Evolutionary conservation across 2,113 vertebrate species (phyloP), one percentile per base, ranked within the genome.

Genomic region (Tenebrosternarchus preto): DNA sequence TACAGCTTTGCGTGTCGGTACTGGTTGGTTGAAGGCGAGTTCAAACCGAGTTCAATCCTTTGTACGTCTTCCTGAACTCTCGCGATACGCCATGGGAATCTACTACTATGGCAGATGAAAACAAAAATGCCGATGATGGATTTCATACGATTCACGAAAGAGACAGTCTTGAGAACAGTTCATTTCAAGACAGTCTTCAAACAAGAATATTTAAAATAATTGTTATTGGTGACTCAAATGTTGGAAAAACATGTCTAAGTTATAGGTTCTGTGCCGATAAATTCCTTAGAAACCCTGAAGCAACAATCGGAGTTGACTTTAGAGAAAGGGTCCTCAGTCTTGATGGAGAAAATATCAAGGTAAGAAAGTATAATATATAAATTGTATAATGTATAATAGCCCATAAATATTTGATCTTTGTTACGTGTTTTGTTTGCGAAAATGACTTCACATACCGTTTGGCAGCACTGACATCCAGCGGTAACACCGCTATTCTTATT

Each of bases 221-320:
- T 7, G 92, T 93, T 1, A 93, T 93, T 2, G 92, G 92, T 17
- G 92, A 93, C 59, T 92, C 92, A 12, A 92, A 91, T 27, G 92
- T 92, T 24, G 92, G 92, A 8, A 93, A 93, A 69, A 93, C 92
- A 43, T 93, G 92, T 80, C 36, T 93, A 67, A 93, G 91, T 9
- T 92, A 90, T 80, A 85, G 91, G 3, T 93, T 93, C 83, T 93
- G 92, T 76, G 92, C 90, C 6, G 92, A 90, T 2, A 85, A 87
- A 67, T 93, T 93, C 82, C 88, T 92, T 68, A 87, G 88, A 64
- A 93, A 92, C 71, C 92, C 91, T 0, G 92, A 93, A 87, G 91
- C 92, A 29, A 93, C 92, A 66, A 93, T 93, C 82, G 92, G 92
- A 50, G 92, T 93, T 2, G 92, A 93, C 85, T 93, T 93, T 78